phyloP scores from a whole-genome alignment of 1,140 invertebrate species.

The Caenorhabditis inopinata region DNA sequence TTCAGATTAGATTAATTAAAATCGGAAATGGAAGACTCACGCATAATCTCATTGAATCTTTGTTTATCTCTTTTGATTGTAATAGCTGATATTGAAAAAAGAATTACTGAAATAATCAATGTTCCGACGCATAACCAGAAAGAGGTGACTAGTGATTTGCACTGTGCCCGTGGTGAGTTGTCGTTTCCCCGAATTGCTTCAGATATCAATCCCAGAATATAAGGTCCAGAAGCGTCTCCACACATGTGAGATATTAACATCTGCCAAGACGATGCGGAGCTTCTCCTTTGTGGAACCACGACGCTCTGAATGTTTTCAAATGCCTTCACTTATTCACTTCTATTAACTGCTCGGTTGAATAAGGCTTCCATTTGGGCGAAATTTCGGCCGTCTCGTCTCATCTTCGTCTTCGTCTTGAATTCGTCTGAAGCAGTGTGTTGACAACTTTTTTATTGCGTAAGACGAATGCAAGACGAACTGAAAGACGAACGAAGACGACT shows the following conservation, averaged over 20 bases:
- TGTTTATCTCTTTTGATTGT: conserved; percentile 34
- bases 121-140: conserved; percentile 48
- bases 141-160: conserved; percentile 44
- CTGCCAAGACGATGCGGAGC: conserved; percentile 88
- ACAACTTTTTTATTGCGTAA: no score
- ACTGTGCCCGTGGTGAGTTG: conserved; percentile 37
- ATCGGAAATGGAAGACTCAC: conserved; percentile 24
- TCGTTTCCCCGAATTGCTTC: conserved; percentile 42
- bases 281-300: conserved; percentile 77
- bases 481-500: no score
- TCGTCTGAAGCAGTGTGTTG: no score
- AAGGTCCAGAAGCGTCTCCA: conserved; percentile 89
- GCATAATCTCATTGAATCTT: conserved; percentile 35
- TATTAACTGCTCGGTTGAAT: no score
- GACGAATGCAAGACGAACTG: no score
- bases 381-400: no score
- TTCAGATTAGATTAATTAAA: not conserved
- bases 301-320: conserved; percentile 48
- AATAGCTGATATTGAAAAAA: conserved; percentile 43
- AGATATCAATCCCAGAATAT: conserved; percentile 75
- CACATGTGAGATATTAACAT: conserved; percentile 86
- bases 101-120: conserved; percentile 40
- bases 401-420: no score
- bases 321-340: no score
- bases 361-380: no score